A percentile compares a stretch with the other conserved stretches of the same genome.
These are phyloP conservation scores for Theocolax elegans DNA, from an alignment of 1,140 invertebrate genomes.

Conservation along the genomic window DNA sequence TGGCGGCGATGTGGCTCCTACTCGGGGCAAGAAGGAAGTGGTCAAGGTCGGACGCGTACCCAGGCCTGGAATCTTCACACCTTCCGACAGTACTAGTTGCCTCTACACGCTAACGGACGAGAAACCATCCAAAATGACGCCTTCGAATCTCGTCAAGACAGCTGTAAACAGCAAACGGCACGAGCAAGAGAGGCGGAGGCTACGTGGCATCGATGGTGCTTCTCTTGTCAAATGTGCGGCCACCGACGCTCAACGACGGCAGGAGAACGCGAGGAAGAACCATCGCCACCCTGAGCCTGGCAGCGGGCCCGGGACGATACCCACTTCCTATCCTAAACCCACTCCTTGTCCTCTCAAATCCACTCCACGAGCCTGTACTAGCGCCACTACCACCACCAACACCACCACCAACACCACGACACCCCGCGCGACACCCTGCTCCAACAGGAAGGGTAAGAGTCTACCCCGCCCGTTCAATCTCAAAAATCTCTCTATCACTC, in stretches of 20 bases:
- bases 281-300: slow-evolving; percentile 2
- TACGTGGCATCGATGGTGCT: slow-evolving; percentile 56
- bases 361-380: slow-evolving; percentile 67
- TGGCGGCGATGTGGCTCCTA: slow-evolving; percentile 15
- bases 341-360: slow-evolving; percentile 59
- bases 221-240: slow-evolving; percentile 57
- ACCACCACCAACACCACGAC: slow-evolving; percentile 69
- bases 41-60: slow-evolving; percentile 44
- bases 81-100: slow-evolving; percentile 47
- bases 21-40: slow-evolving; percentile 35
- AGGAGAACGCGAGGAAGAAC: slow-evolving; percentile 30
- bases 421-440: slow-evolving; percentile 69
- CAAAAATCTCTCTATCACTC: slow-evolving; percentile 38
- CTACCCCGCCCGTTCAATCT: slow-evolving; percentile 64
- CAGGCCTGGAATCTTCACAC: slow-evolving; percentile 55
- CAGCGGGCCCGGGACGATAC: background rate
- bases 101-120: slow-evolving; percentile 45
- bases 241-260: slow-evolving; percentile 20
- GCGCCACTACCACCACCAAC: slow-evolving; percentile 62
- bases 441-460: slow-evolving; percentile 69
- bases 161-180: slow-evolving; percentile 74
- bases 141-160: slow-evolving; percentile 74
- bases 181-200: slow-evolving; percentile 65
- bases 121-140: slow-evolving; percentile 67
- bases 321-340: slow-evolving; percentile 34